Evolutionary conservation across 2,113 vertebrate genomes (phyloP), one percentile per base, ranked within the genome.

Genomic region (Cynopterus brachyotis): DNA sequence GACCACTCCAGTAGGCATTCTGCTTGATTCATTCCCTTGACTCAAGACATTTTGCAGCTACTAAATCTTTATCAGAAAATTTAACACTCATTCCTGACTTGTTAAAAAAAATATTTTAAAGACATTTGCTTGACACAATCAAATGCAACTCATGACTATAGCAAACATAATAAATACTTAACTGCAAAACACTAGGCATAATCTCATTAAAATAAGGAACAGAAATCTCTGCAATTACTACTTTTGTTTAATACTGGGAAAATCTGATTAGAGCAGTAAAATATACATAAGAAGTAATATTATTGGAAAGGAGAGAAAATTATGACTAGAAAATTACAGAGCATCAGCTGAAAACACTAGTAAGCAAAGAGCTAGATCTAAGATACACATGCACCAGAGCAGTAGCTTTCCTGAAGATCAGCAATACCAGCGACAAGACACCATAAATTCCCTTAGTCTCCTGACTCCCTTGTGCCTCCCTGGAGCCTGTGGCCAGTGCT

Each of bases 31-130:
- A 32, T 2, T 30, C 45, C 30, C 37, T 76, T 40, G 37, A 78
- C 37, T 62, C 57, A 11, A 40, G 19, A 20, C 60, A 45, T 86
- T 90, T 59, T 91, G 53, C n/a, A 32, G 32, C 50, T 78, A 35
- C 64, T 88, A 67, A 80, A 32, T 95, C 59, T 96, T 72, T 40
- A 75, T 55, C 70, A 91, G 89, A 95, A 88, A 93, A 81, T 66
- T 53, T 59, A 81, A 82, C 26, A 40, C 28, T 47, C 15, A 47
- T 50, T 82, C 59, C 40, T 75, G 50, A 55, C 47, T 79, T 45
- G 57, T 84, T 96, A 66, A 82, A 81, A 81, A 64, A 70, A 70
- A 13, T 19, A 17, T 37, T 64, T 75, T 87, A 66, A 91, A 91
- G 12, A 47, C 28, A 37, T 37, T 92, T 69, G 6, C 64, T 95